A percentile compares a stretch with the other conserved stretches of the same genome.
These are phyloP conservation scores for Globia sparganii DNA, from an alignment of 2,888 invertebrate species.

Conservation along the genomic window DNA sequence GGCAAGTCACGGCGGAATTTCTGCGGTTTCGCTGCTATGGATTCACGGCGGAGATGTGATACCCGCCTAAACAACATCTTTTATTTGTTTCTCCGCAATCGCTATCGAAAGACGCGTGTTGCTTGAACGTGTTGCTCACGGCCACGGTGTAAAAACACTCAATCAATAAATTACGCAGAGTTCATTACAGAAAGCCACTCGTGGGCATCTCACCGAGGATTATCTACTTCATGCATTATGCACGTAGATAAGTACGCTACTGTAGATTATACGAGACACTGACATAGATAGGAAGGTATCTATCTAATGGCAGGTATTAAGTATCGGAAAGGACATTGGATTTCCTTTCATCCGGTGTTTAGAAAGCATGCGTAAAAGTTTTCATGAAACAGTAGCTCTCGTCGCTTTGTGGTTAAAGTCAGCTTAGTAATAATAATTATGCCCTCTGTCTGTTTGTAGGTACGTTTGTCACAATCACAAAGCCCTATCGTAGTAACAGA, in stretches of 20 bases:
- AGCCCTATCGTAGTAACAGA: not conserved
- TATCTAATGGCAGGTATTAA: conserved; percentile 34
- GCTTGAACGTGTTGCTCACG: not conserved
- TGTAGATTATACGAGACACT: conserved; percentile 52
- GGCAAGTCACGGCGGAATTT: not conserved
- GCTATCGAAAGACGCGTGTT: not conserved
- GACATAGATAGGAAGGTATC: conserved; percentile 34
- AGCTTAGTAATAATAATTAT: not conserved
- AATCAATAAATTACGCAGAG: conserved; percentile 20
- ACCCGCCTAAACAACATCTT: not conserved
- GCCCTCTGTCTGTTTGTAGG: not conserved
- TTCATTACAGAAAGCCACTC: conserved; percentile 48
- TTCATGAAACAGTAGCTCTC: too few relatives aligned
- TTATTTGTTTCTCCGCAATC: not conserved
- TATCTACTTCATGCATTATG: conserved; percentile 58
- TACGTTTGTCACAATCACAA: not conserved
- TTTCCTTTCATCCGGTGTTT: not conserved
- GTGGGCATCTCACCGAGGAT: conserved; percentile 23
- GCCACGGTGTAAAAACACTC: conserved; percentile 24
- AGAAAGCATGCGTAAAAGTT: too few relatives aligned
- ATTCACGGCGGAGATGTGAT: not conserved
- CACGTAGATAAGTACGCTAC: conserved; percentile 33
- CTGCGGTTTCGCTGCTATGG: not conserved
- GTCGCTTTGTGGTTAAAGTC: not conserved
- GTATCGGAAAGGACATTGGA: conserved; percentile 35